A percentile compares a stretch with the other conserved stretches of the same genome.
These are phyloP conservation scores for Stichodactyla helianthus DNA, from an alignment of 64 coral and sea anemone species.

Conservation along the genomic window DNA sequence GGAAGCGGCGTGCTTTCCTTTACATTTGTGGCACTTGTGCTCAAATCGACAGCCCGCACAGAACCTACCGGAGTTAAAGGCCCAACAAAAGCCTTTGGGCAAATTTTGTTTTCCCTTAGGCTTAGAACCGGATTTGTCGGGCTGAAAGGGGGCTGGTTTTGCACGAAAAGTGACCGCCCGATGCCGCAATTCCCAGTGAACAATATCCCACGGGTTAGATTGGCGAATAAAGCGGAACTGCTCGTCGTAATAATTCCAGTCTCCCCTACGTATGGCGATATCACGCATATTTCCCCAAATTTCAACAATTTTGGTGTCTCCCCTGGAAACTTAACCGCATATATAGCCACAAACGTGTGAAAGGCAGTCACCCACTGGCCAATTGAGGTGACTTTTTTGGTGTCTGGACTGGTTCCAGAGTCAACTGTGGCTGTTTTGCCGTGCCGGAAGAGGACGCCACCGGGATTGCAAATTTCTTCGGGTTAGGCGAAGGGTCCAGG, in stretches of 20 bases:
- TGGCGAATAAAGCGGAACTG: constrained; percentile 14
- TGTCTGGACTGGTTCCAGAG: too few relatives aligned
- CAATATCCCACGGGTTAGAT: background rate
- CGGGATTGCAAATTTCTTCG: too few relatives aligned
- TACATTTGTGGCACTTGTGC: too few relatives aligned
- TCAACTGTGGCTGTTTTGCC: too few relatives aligned
- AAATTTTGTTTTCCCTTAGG: background rate
- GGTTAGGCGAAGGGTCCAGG: too few relatives aligned
- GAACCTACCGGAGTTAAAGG: too few relatives aligned
- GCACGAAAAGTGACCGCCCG: background rate
- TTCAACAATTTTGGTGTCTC: background rate
- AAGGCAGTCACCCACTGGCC: constrained; percentile 20
- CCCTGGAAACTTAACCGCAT: constrained; percentile 2
- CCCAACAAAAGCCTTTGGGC: background rate
- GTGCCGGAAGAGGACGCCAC: too few relatives aligned
- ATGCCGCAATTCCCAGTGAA: background rate
- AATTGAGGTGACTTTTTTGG: background rate
- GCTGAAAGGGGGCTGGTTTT: background rate
- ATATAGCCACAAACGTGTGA: constrained; percentile 3
- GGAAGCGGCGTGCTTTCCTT: too few relatives aligned
- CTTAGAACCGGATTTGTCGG: background rate
- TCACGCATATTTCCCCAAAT: constrained; percentile 17
- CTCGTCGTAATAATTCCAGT: constrained; percentile 38
- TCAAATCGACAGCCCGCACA: too few relatives aligned
- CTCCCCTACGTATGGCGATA: background rate